A percentile compares a stretch with the other conserved stretches of the same genome.
Evolutionary conservation across 2,888 invertebrate species (phyloP).

Genomic region (Temnothorax rugatulus): DNA sequence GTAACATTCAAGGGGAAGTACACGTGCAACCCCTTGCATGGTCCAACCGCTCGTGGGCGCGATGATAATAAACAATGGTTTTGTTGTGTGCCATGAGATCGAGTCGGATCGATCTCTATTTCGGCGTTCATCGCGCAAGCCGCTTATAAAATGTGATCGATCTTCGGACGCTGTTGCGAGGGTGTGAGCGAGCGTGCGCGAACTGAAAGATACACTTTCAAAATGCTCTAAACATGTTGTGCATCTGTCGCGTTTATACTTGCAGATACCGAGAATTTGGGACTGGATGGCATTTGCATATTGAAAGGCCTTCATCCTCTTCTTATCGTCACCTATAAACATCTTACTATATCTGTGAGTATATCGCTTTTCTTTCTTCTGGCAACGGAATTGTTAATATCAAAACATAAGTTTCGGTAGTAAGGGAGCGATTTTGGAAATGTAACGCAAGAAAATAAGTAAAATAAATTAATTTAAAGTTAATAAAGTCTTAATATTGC

Average conservation of each 20-base stretch:
- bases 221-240: conserved; percentile 2
- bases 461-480: not conserved
- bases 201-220: conserved; percentile 20
- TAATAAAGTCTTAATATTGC: not conserved
- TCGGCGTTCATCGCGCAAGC: conserved; percentile 38
- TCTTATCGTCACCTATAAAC: conserved; percentile 86
- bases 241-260: not conserved
- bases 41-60: not conserved
- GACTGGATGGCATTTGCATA: conserved; percentile 78
- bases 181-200: conserved; percentile 45
- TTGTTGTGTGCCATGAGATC: not conserved
- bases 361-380: not conserved
- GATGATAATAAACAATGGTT: not conserved
- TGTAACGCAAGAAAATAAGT: not conserved
- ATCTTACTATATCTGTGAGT: conserved; percentile 85
- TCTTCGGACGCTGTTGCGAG: conserved; percentile 39
- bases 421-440: not conserved
- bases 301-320: conserved; percentile 83
- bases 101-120: conserved; percentile 25
- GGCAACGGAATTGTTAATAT: not conserved
- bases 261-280: conserved; percentile 68
- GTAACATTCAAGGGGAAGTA: not conserved
- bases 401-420: not conserved
- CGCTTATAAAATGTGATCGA: conserved; percentile 37
- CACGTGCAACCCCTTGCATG: conserved; percentile 25